Conservation (phyloP, 2,888 invertebrate species). For the Acleris holmiana region DNA sequence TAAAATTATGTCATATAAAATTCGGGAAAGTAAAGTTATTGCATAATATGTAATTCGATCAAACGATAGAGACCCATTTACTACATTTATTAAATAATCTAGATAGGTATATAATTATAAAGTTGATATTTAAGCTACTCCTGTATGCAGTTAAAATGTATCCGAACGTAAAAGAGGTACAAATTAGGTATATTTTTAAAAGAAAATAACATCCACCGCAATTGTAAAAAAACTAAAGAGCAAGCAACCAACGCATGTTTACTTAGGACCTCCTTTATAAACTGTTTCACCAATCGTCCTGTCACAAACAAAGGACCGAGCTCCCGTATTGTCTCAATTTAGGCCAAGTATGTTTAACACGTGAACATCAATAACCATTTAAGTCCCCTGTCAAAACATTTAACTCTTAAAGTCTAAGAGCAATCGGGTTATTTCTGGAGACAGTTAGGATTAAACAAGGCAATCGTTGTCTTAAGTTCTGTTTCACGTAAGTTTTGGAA, state of each 20-base stretch:
- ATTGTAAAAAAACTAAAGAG: slow-evolving; percentile 31
- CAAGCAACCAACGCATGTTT: slow-evolving; percentile 3
- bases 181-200: neutral
- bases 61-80: no score
- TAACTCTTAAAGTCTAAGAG: slow-evolving; percentile 56
- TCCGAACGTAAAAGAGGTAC: no score
- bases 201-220: slow-evolving; percentile 20
- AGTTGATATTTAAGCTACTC: no score
- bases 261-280: slow-evolving; percentile 13
- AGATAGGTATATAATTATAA: no score
- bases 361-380: slow-evolving; percentile 68
- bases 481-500: slow-evolving; percentile 25
- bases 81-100: no score
- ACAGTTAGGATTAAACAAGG: slow-evolving; percentile 44
- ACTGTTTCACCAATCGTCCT: slow-evolving; percentile 1
- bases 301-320: slow-evolving; percentile 13
- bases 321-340: slow-evolving; percentile 25
- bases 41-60: no score
- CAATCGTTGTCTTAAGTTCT: slow-evolving; percentile 27
- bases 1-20: no score
- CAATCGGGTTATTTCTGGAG: slow-evolving; percentile 71
- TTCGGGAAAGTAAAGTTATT: no score
- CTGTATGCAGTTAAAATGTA: no score
- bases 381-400: slow-evolving; percentile 74
- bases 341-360: slow-evolving; percentile 49